A percentile compares a stretch with the other conserved stretches of the same genome.
phyloP scores from a whole-genome alignment of 2,113 vertebrate species.

The Pardalotus punctatus region DNA sequence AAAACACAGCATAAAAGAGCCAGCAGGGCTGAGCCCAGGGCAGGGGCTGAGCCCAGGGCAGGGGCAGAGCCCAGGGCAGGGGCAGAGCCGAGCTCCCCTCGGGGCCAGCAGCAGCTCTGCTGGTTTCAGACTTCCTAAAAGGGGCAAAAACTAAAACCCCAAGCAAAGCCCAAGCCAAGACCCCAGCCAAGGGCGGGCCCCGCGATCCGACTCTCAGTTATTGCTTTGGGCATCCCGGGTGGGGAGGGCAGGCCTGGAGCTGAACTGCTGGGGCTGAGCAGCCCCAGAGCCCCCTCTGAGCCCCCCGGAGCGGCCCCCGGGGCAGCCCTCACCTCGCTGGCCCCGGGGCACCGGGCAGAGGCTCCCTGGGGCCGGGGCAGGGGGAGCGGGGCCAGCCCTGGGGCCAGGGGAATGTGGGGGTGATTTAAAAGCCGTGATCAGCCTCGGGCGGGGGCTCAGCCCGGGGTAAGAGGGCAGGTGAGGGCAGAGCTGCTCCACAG shows the following conservation, averaged over 20 bases:
- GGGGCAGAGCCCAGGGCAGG: not conserved
- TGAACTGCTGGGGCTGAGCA: not conserved
- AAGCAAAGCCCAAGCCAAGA: not conserved
- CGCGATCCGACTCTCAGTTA: not conserved
- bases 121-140: not conserved
- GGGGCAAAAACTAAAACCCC: not conserved
- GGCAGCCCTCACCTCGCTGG: not conserved
- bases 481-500: slow-evolving; percentile 41
- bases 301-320: not conserved
- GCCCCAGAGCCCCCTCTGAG: not conserved
- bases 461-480: not conserved
- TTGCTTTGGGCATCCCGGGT: not conserved
- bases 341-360: not conserved
- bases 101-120: not conserved
- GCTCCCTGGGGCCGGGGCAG: not conserved
- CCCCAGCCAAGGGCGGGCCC: not conserved
- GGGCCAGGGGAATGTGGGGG: accelerated
- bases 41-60: not conserved
- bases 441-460: not conserved
- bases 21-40: not conserved
- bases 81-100: not conserved
- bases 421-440: not conserved
- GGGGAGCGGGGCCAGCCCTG: not conserved
- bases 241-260: not conserved
- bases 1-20: not conserved